Evolutionary conservation across 2,888 invertebrate genomes (phyloP).

Genomic region (Himalopsyche tibetana): DNA sequence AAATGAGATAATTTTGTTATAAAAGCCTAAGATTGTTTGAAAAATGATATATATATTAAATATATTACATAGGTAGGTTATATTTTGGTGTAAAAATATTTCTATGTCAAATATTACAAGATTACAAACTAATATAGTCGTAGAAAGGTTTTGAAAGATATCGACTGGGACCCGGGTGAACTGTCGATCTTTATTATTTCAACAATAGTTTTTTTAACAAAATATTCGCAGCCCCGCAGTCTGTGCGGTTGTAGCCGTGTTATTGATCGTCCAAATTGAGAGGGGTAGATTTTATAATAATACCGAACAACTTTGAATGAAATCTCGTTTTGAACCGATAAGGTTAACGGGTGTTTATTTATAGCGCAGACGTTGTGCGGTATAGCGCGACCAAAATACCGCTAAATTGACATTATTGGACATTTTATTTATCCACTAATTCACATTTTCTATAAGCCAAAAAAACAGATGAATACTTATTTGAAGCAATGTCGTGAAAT

Average conservation of each 20-base stretch:
- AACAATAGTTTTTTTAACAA: background rate
- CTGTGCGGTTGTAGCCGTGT: background rate
- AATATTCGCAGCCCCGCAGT: conserved; percentile 4
- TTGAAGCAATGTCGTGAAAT: conserved; percentile 24
- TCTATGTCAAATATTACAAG: conserved; percentile 63
- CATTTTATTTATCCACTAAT: background rate
- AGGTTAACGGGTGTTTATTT: conserved; percentile 5
- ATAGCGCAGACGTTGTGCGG: background rate
- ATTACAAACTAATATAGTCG: conserved; percentile 67
- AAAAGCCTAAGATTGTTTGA: conserved; percentile 57
- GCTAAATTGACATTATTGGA: background rate
- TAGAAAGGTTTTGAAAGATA: conserved; percentile 65
- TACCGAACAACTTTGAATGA: background rate
- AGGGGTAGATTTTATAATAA: conserved; percentile 1
- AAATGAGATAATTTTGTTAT: conserved; percentile 60
- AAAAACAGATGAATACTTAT: conserved; percentile 1
- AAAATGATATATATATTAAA: conserved; percentile 54
- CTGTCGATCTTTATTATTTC: background rate
- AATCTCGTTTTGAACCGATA: background rate
- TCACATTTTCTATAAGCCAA: background rate
- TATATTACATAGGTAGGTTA: conserved; percentile 62
- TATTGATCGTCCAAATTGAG: background rate
- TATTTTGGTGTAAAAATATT: conserved; percentile 65
- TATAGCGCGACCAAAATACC: conserved; percentile 6
- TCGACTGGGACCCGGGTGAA: background rate